Conservation (phyloP, 2,113 vertebrate species). For the Triplophysa siluroides region DNA sequence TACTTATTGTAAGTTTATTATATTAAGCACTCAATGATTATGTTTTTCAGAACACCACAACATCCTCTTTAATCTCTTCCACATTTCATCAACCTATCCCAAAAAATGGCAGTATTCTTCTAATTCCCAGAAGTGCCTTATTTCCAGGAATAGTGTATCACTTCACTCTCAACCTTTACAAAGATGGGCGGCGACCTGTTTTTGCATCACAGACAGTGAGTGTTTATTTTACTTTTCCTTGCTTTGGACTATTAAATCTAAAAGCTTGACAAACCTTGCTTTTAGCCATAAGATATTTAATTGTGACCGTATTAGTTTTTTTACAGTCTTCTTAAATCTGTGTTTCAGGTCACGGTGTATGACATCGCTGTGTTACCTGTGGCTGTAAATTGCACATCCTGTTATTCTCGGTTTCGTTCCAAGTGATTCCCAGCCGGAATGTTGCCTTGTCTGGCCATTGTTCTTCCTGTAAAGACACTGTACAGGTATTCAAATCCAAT, state of each 20-base stretch:
- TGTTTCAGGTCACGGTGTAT: constrained; percentile 67
- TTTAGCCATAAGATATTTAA: not conserved
- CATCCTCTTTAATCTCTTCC: constrained; percentile 14
- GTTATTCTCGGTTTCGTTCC: constrained; percentile 52
- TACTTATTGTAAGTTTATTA: not conserved
- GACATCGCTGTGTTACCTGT: constrained; percentile 63
- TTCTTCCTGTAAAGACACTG: constrained; percentile 58
- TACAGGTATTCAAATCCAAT: constrained; percentile 60
- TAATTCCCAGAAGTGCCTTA: constrained; percentile 57
- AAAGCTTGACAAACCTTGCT: not conserved
- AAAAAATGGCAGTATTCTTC: constrained; percentile 53
- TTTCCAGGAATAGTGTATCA: constrained; percentile 56
- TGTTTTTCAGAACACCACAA: constrained; percentile 59
- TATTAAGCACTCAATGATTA: not conserved
- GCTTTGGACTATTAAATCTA: not conserved
- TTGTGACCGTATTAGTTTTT: not conserved
- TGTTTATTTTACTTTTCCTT: not conserved
- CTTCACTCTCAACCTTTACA: constrained; percentile 72
- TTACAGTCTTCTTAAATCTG: not conserved
- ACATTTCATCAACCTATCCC: constrained; percentile 15
- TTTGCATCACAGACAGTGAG: constrained; percentile 71
- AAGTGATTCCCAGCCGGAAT: constrained; percentile 50
- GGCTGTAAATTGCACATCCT: constrained; percentile 71
- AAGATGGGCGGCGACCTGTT: constrained; percentile 60
- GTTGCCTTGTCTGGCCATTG: constrained; percentile 68